Evolutionary conservation across 2,113 vertebrate genomes (phyloP).

Genomic region (Brachypteracias leptosomus): DNA sequence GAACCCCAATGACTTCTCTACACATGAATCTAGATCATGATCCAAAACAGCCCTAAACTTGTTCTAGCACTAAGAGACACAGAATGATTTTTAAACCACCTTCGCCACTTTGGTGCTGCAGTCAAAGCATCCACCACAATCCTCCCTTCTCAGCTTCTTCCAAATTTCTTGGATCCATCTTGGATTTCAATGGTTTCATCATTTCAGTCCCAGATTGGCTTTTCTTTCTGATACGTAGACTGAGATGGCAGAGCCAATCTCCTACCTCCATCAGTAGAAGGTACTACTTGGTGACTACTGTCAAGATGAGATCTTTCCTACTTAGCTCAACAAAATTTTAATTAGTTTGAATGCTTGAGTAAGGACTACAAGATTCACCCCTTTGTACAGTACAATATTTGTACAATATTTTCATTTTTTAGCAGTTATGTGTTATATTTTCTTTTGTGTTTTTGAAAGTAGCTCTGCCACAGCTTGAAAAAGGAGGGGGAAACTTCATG

Average conservation of each 20-base stretch:
- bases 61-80: background rate
- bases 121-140: background rate
- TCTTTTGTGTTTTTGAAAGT: background rate
- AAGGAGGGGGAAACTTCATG: background rate
- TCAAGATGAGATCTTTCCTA: background rate
- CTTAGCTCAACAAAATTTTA: background rate
- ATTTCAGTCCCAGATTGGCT: background rate
- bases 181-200: background rate
- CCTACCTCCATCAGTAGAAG: background rate
- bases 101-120: background rate
- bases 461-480: background rate
- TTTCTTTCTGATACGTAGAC: background rate
- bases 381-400: background rate
- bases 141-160: background rate
- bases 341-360: background rate
- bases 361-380: background rate
- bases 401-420: background rate
- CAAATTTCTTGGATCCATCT: background rate
- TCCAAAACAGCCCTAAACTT: background rate
- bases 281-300: background rate
- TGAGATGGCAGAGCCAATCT: background rate
- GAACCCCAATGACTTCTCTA: background rate
- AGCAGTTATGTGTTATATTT: background rate
- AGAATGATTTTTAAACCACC: background rate
- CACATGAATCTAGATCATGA: background rate